A percentile compares a stretch with the other conserved stretches of the same genome.
Evolutionary conservation across 2,888 invertebrate genomes (phyloP).

Genomic region (Athalia cordata): DNA sequence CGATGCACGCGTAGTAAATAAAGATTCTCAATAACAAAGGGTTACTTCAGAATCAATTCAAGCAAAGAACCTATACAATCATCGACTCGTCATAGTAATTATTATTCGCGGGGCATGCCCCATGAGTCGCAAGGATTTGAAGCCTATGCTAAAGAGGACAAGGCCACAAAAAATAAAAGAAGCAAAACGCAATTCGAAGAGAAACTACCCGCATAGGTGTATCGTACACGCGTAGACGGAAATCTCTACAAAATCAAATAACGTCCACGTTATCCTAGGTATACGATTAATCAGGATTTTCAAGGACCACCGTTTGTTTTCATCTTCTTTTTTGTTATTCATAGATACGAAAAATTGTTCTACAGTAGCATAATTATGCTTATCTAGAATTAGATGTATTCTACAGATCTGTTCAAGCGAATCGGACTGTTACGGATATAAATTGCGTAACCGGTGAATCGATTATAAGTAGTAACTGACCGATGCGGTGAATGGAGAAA

Average conservation of each 20-base stretch:
- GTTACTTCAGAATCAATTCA: too few species aligned
- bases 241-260: background rate
- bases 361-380: too few species aligned
- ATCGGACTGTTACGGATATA: background rate
- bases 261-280: background rate
- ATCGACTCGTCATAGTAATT: too few species aligned
- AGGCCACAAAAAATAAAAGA: background rate
- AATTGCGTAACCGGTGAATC: slow-evolving; percentile 32
- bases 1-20: too few species aligned
- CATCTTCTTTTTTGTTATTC: too few species aligned
- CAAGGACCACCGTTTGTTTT: background rate
- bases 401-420: background rate
- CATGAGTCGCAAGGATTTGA: too few species aligned
- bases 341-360: too few species aligned
- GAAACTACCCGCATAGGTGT: background rate
- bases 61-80: too few species aligned
- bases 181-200: background rate
- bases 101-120: too few species aligned
- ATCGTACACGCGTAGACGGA: background rate
- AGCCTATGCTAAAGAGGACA: slow-evolving; percentile 9
- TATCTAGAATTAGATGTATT: too few species aligned
- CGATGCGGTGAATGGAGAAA: slow-evolving; percentile 6
- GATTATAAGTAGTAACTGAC: slow-evolving; percentile 21
- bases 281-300: background rate
- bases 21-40: too few species aligned